phyloP scores from a whole-genome alignment of 2,113 vertebrate genomes.

The Aphyosemion australe region DNA sequence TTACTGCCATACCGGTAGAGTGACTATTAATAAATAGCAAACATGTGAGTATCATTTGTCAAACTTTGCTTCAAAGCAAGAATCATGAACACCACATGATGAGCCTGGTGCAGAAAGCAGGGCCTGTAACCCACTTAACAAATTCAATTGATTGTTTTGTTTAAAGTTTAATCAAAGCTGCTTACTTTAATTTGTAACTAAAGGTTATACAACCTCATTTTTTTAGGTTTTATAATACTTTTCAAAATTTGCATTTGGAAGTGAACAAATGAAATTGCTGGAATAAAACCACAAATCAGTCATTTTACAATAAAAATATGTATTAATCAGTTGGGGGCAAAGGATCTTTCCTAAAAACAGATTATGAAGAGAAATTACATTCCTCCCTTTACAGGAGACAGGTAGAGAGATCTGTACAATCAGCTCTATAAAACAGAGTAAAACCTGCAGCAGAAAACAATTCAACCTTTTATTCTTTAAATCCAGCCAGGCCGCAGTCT shows the following conservation, averaged over 20 bases:
- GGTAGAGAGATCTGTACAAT: constrained; percentile 23
- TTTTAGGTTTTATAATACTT: no score
- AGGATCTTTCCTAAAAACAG: constrained; percentile 16
- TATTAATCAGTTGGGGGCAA: constrained; percentile 39
- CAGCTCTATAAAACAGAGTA: constrained; percentile 10
- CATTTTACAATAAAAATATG: constrained; percentile 23
- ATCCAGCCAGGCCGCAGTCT: not conserved
- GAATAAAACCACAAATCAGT: not conserved
- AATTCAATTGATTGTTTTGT: no score
- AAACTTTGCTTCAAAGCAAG: not conserved
- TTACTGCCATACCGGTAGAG: constrained; percentile 1
- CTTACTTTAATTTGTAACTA: not conserved
- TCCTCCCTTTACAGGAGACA: constrained; percentile 20
- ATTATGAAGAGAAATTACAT: constrained; percentile 14
- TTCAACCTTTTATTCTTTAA: not conserved
- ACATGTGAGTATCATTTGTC: constrained; percentile 7
- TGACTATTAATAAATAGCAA: not conserved
- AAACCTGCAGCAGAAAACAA: constrained; percentile 20
- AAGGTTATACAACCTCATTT: no score
- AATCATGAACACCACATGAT: not conserved
- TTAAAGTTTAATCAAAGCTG: not conserved
- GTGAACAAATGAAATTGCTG: not conserved
- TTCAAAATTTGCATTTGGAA: not conserved
- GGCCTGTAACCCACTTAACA: no score
- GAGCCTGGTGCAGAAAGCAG: not conserved